Percentiles rank a stretch among this genome's conserved stretches.
These are phyloP conservation scores for Hylia prasina DNA, from an alignment of 2,113 vertebrate species.

Conservation along the genomic window DNA sequence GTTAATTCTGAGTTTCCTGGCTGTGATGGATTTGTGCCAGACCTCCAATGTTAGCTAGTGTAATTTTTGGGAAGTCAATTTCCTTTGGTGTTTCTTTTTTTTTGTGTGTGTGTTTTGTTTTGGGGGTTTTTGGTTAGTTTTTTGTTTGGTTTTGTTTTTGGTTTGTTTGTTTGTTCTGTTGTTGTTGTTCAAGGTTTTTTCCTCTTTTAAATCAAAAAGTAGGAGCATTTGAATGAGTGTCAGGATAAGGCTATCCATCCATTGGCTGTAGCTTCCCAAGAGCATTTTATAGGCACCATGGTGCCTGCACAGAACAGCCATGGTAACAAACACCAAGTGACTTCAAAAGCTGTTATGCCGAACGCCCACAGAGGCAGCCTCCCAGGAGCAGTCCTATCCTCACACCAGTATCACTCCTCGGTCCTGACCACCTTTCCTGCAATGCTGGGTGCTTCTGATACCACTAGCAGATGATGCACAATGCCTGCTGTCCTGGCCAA, in stretches of 20 bases:
- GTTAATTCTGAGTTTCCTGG: conserved; percentile 76
- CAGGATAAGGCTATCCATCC: neutral
- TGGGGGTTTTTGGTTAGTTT: neutral
- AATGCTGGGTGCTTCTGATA: neutral
- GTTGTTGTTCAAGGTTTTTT: conserved; percentile 40
- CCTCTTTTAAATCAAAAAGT: conserved; percentile 63
- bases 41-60: conserved; percentile 73
- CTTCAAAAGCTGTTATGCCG: neutral
- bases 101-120: neutral
- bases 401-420: accelerated
- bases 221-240: neutral
- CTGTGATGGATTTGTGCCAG: conserved; percentile 70
- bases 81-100: conserved; percentile 57
- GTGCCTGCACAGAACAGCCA: neutral
- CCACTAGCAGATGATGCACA: neutral
- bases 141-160: neutral
- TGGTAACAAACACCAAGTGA: neutral
- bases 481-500: conserved; percentile 6
- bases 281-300: neutral
- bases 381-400: neutral
- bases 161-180: neutral
- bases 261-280: neutral
- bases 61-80: conserved; percentile 80
- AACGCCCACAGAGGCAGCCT: neutral
- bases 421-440: neutral